Evolutionary conservation across 2,888 invertebrate genomes (phyloP), one percentile per base, ranked within the genome.

Genomic region (Dendrolimus houi): DNA sequence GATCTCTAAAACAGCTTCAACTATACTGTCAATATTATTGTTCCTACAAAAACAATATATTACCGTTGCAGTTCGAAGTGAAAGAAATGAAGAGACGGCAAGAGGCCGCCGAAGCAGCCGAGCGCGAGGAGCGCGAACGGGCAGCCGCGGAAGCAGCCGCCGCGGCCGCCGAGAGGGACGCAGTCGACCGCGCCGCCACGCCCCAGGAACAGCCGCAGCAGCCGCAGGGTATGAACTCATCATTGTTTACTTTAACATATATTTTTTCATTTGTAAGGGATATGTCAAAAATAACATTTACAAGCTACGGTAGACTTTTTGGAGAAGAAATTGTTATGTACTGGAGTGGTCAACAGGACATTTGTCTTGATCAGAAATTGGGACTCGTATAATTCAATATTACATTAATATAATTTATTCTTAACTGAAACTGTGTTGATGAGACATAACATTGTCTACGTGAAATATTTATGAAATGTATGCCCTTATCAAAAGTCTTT

Each of bases 41-140:
- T 29, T 29, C 29, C 29, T 29, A 58, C 52, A 55, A 55, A 58
- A 41, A 57, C 47, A 40, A 42, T 47, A 17, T 41, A 2, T 10
- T 10, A 3, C 17, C 7, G 1, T 63, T 85, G 17, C 86, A 99
- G 98, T 98, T 97, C 92, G 99, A 99, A 93, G 93, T 99, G 91
- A 97, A 97, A 91, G 98, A 99, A 91, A 93, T 97, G 92, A 96
- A 97, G 90, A 93, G 96, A 74, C 93, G 96, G 64, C 95, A 96
- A 82, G 96, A 97, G 76, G 94, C 95, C 64, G 96, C 95, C 47
- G 96, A 96, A 74, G 95, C 96, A 69, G 95, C 95, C 0, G 96
- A 96, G 80, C 93, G 95, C 62, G 94, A 94, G 69, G 92, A 93
- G 64, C 91, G 92, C 65, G 94, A 93, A 72, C 91, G 93, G 0